These are phyloP conservation scores for Neotoma lepida DNA, from an alignment of 2,113 vertebrate species.

Conservation along the genomic window DNA sequence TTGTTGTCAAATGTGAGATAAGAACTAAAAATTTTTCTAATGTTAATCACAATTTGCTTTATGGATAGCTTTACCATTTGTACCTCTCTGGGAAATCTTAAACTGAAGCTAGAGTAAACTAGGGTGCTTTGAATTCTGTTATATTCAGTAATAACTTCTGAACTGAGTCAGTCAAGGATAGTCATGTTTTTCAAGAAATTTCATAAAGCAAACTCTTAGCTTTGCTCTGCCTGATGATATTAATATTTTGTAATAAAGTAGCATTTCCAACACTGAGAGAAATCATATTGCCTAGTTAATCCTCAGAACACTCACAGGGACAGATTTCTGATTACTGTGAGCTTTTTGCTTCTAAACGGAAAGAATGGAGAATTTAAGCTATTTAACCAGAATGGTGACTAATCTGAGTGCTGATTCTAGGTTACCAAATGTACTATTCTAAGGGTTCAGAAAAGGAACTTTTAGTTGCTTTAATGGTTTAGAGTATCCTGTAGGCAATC, in stretches of 20 bases:
- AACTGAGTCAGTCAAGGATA: conserved; percentile 1
- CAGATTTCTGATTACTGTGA: not conserved
- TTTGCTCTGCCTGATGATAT: not conserved
- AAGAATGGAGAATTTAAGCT: not conserved
- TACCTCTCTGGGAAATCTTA: not conserved
- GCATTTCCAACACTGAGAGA: conserved; percentile 35
- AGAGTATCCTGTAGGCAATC: not conserved
- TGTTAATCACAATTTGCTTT: not conserved
- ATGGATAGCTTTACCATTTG: not conserved
- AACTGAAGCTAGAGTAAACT: not conserved
- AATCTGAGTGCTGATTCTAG: not conserved
- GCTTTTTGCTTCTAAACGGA: conserved; percentile 17
- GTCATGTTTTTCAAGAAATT: conserved; percentile 11
- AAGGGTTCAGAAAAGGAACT: not conserved
- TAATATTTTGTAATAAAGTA: conserved; percentile 64
- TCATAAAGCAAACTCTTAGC: not conserved
- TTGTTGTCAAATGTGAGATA: conserved; percentile 15
- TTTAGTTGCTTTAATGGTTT: not conserved
- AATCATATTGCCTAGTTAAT: conserved; percentile 52
- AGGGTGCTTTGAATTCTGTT: conserved; percentile 1
- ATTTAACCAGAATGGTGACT: conserved; percentile 34
- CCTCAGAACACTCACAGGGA: not conserved
- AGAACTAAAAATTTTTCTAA: not conserved
- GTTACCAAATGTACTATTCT: conserved; percentile 27
- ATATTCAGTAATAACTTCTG: not conserved